Conservation (phyloP, 2,888 invertebrate species). For the Ormyrus nitidulus region DNA sequence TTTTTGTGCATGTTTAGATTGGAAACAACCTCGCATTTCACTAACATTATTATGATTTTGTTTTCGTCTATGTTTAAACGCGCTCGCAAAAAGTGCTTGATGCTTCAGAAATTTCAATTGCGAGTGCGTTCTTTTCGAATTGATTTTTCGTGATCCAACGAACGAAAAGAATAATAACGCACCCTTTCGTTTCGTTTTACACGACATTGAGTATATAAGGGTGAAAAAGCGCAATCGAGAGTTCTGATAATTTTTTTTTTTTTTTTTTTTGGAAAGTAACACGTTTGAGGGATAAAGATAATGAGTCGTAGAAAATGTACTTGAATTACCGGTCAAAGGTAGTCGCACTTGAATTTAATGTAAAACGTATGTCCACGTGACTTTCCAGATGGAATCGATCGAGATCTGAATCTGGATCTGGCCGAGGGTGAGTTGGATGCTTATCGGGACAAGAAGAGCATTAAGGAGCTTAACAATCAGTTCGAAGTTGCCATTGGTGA, state of each 20-base stretch:
- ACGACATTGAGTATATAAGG: background rate
- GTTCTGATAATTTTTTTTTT: constrained; percentile 11
- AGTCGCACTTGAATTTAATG: constrained; percentile 19
- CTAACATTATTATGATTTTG: constrained; percentile 26
- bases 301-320: constrained; percentile 27
- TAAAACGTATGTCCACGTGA: constrained; percentile 44
- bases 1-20: constrained; percentile 52
- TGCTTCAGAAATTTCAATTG: constrained; percentile 52
- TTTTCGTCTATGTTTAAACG: constrained; percentile 43
- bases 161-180: background rate
- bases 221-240: constrained; percentile 43
- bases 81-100: constrained; percentile 50
- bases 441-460: constrained; percentile 91
- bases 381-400: constrained; percentile 80
- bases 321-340: constrained; percentile 5
- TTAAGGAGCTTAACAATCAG: constrained; percentile 82
- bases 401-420: constrained; percentile 81
- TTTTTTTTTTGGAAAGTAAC: background rate
- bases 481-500: constrained; percentile 94
- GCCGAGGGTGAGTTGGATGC: constrained; percentile 86
- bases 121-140: constrained; percentile 20
- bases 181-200: background rate
- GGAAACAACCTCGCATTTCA: constrained; percentile 40
- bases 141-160: background rate
- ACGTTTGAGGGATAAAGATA: constrained; percentile 33